phyloP scores from a whole-genome alignment of 2,113 vertebrate species.

The Anser brachyrhynchus region DNA sequence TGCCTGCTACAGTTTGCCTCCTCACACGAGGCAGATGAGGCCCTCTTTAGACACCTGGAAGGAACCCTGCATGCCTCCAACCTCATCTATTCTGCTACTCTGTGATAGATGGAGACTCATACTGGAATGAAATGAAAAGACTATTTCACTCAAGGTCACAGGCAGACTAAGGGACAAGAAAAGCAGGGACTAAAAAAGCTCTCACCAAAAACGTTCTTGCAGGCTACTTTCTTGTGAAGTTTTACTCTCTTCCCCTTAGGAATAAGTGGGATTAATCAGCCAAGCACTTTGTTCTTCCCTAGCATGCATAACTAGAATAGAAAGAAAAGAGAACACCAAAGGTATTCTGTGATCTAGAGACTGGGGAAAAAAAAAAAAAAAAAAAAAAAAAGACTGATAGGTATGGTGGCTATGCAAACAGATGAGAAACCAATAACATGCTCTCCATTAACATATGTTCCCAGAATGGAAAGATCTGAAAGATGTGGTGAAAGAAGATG shows the following conservation, averaged over 20 bases:
- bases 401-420: neutral
- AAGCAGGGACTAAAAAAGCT: neutral
- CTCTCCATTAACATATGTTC: neutral
- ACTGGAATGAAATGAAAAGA: neutral
- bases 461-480: neutral
- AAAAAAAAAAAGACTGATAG: neutral
- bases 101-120: accelerated
- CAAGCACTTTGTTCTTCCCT: neutral
- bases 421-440: neutral
- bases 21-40: neutral
- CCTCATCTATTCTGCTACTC: neutral
- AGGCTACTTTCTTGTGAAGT: neutral
- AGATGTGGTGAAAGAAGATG: neutral
- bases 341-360: neutral
- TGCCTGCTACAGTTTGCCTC: neutral
- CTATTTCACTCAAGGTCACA: neutral
- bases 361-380: neutral
- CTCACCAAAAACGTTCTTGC: neutral
- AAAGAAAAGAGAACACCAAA: neutral
- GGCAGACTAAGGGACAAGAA: neutral
- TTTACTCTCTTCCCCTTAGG: neutral
- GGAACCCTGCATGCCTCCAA: neutral
- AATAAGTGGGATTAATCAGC: neutral
- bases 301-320: neutral
- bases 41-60: neutral